Base-by-base conservation (phyloP, 2,888 invertebrate species). In the Elgonia sp. region DNA sequence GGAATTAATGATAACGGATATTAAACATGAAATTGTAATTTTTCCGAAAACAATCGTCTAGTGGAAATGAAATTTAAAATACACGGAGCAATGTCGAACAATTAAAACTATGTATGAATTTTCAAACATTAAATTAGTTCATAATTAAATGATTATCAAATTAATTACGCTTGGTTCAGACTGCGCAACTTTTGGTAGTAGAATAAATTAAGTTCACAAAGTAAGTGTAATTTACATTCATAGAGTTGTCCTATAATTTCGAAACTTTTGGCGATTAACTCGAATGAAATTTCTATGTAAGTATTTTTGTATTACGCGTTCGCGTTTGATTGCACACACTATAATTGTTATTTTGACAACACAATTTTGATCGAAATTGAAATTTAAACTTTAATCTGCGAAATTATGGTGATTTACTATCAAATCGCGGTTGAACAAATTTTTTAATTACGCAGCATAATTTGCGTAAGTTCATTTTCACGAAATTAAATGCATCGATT, bases 161-260 rank as follows among this genome's bases (percentile, higher is more conserved):
- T 87, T 87, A 83, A 87, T 60, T 87, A 83, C 87, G 79, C 87
- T 79, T 10, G 67, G 83, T 87, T 83, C 73, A 65, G 83, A 83
- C 70, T 77, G 67, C 67, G 70, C 77, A 87, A 87, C 83, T 87
- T 87, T 83, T 73, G 83, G 83, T 79, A 79, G 83, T 69, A 87
- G 79, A 87, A 87, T 87, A 87, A 87, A 87, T 87, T 87, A 87
- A 87, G 87, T 75, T 80, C 83, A 63, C 75, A 60, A 84, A 79
- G 87, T 87, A 73, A 84, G 83, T 84, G 79, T 84, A 87, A 87
- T 87, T 87, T 87, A 87, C 87, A 87, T 87, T 87, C 83, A 87
- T 80, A 75, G 87, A 82, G 80, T 87, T 83, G 80, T 84, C 83
- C 73, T 87, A 84, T 80, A 83, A 87, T 87, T 87, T 80, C 63